These are phyloP conservation scores for Dimorphilus gyrociliatus DNA, from an alignment of 2,888 invertebrate species.

Conservation along the genomic window DNA sequence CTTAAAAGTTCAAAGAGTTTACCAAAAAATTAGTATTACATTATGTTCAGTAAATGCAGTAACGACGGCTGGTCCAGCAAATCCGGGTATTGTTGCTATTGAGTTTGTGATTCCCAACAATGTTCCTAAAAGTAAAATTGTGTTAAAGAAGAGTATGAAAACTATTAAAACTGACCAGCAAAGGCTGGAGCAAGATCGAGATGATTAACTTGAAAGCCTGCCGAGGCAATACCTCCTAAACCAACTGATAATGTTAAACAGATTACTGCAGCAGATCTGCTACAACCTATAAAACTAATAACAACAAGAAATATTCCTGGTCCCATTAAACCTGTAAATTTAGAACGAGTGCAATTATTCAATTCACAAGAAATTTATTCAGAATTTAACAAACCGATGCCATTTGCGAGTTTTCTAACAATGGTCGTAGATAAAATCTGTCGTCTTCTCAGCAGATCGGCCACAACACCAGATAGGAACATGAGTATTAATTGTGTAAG, in stretches of 20 bases:
- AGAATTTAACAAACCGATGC: too few relatives aligned
- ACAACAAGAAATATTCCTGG: conserved; percentile 68
- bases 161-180: too few relatives aligned
- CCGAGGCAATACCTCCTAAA: conserved; percentile 12
- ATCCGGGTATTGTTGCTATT: conserved; percentile 59
- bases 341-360: too few relatives aligned
- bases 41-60: conserved; percentile 23
- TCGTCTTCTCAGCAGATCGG: conserved; percentile 53
- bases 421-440: conserved; percentile 16
- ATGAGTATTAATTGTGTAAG: conserved; percentile 67
- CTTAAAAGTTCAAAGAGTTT: not conserved
- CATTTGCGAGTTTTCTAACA: conserved; percentile 49
- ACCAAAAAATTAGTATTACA: conserved; percentile 15
- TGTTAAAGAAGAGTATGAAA: too few relatives aligned
- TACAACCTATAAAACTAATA: conserved; percentile 49
- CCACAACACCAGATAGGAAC: conserved; percentile 59
- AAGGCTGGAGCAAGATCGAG: conserved; percentile 27
- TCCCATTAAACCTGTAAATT: conserved; percentile 44
- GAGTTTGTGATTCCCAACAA: conserved; percentile 78
- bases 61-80: conserved; percentile 28
- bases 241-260: conserved; percentile 15
- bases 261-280: conserved; percentile 12
- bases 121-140: conserved; percentile 53
- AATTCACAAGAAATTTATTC: too few relatives aligned
- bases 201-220: conserved; percentile 24